Evolutionary conservation across 1,140 invertebrate genomes (phyloP), one percentile per base, ranked within the genome.

Genomic region (Penaeus indicus): DNA sequence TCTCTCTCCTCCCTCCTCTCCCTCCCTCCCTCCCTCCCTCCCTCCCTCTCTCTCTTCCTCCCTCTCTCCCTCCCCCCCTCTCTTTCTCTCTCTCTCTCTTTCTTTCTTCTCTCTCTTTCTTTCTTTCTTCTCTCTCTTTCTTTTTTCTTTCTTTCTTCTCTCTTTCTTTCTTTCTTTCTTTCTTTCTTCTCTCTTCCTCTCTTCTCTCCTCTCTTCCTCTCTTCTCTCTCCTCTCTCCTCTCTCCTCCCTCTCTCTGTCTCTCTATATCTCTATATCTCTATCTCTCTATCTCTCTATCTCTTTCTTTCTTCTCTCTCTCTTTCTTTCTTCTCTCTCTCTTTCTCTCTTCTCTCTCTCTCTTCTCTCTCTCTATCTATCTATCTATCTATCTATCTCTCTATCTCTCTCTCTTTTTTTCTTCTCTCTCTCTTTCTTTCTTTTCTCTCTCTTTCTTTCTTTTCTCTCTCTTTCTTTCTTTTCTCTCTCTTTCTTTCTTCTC

Each of bases 91-190:
- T 64, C n/a, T 64, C 63, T 64, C n/a, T n/a, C n/a, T 64, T n/a
- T n/a, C n/a, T n/a, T 64, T 64, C 63, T 64, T n/a, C n/a, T 64
- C 63, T 18, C n/a, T n/a, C n/a, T 64, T n/a, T 64, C n/a, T n/a
- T n/a, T 64, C 63, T n/a, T 64, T n/a, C n/a, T 64, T 64, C n/a
- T n/a, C 63, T 64, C n/a, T 64, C 63, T 64, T 16, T 64, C 63
- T 64, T 64, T 64, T 64, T 64, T n/a, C n/a, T 64, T 64, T 64
- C 63, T 64, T n/a, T n/a, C 16, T 64, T 64, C n/a, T n/a, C n/a
- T n/a, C 16, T 64, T 64, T 18, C n/a, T 64, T 64, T n/a, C n/a
- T n/a, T n/a, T 64, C n/a, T 64, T 64, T 64, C 63, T 64, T 64
- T n/a, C 16, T 64, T 64, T 64, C n/a, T n/a, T n/a, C 63, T 64